phyloP scores from a whole-genome alignment of 2,888 invertebrate genomes.

The Endomychus coccineus region DNA sequence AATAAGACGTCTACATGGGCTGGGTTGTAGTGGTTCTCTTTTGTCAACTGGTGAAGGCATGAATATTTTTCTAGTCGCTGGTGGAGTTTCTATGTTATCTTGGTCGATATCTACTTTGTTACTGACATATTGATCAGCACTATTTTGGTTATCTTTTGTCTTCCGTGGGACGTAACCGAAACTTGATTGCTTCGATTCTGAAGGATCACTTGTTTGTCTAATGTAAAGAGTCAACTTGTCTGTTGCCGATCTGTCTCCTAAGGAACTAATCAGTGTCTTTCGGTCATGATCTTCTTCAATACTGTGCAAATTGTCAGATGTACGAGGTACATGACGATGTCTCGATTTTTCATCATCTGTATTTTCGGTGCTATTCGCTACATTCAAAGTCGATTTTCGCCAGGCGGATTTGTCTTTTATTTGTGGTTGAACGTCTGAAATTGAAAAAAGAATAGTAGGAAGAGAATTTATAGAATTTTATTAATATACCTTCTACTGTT shows the following conservation, averaged over 20 bases:
- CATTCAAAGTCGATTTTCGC: slow-evolving; percentile 63
- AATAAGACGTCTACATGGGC: slow-evolving; percentile 52
- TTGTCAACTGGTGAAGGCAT: slow-evolving; percentile 56
- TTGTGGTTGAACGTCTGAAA: slow-evolving; percentile 60
- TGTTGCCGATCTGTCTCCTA: slow-evolving; percentile 46
- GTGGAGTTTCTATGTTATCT: slow-evolving; percentile 86
- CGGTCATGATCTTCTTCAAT: slow-evolving; percentile 47
- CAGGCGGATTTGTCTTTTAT: slow-evolving; percentile 72
- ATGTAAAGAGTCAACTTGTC: slow-evolving; percentile 56
- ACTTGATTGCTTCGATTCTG: slow-evolving; percentile 11
- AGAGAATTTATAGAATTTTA: not conserved
- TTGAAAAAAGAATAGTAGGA: too few relatives aligned
- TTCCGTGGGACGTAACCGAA: slow-evolving; percentile 18
- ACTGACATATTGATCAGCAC: slow-evolving; percentile 35
- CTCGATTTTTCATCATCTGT: slow-evolving; percentile 56
- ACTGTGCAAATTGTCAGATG: slow-evolving; percentile 38
- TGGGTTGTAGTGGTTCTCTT: slow-evolving; percentile 41
- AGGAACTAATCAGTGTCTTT: slow-evolving; percentile 49
- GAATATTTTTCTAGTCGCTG: slow-evolving; percentile 65
- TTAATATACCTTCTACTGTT: slow-evolving; percentile 67
- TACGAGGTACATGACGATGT: slow-evolving; percentile 46
- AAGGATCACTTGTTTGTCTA: slow-evolving; percentile 41
- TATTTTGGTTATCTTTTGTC: slow-evolving; percentile 24
- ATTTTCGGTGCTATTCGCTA: slow-evolving; percentile 56
- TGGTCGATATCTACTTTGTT: slow-evolving; percentile 80